These are phyloP conservation scores for Epinotia bilunana DNA, from an alignment of 2,888 invertebrate species.

Conservation along the genomic window DNA sequence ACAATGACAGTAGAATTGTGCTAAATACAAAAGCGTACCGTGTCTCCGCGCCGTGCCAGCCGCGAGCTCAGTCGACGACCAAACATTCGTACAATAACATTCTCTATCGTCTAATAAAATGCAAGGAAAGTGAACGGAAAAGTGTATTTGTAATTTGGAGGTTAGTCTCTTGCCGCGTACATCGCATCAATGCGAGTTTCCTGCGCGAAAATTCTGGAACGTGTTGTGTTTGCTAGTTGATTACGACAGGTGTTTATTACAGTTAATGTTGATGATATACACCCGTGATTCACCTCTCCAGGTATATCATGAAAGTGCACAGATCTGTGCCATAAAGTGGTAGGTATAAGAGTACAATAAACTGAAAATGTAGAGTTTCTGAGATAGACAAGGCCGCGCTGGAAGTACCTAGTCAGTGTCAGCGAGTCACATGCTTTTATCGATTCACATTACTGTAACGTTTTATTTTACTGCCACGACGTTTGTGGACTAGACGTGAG, in stretches of 20 bases:
- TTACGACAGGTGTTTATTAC: constrained; percentile 48
- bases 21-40: constrained; percentile 69
- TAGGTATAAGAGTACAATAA: not conserved
- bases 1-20: constrained; percentile 53
- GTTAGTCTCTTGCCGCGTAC: constrained; percentile 51
- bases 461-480: constrained; percentile 18
- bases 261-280: constrained; percentile 24
- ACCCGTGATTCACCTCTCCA: constrained; percentile 35
- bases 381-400: constrained; percentile 38
- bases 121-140: constrained; percentile 48
- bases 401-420: constrained; percentile 20
- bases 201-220: constrained; percentile 54
- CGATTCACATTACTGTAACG: constrained; percentile 31
- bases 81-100: constrained; percentile 72
- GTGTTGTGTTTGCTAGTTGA: constrained; percentile 53
- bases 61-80: constrained; percentile 65
- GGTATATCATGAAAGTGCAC: constrained; percentile 7
- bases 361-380: constrained; percentile 3
- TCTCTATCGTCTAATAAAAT: constrained; percentile 51
- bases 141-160: constrained; percentile 43
- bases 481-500: constrained; percentile 1
- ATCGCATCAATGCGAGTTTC: constrained; percentile 50
- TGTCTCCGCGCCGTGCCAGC: constrained; percentile 66
- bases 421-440: constrained; percentile 38
- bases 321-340: constrained; percentile 2